These are phyloP conservation scores for Peromyscus attwateri DNA, from an alignment of 2,797 vertebrate genomes.

Conservation along the genomic window DNA sequence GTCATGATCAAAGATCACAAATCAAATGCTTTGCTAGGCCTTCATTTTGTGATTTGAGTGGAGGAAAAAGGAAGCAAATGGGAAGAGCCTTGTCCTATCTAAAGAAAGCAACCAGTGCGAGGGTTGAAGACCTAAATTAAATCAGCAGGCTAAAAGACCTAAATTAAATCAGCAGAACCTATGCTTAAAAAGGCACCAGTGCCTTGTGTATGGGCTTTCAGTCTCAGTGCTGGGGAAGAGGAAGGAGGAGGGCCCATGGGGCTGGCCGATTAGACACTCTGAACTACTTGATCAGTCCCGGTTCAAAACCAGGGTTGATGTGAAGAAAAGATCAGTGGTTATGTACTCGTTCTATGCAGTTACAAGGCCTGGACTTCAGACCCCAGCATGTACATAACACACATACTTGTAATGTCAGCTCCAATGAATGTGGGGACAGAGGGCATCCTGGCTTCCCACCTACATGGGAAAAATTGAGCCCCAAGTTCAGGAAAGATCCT, in stretches of 20 bases:
- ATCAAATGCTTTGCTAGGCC: background rate
- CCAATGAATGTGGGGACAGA: background rate
- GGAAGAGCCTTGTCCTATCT: background rate
- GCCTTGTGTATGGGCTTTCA: background rate
- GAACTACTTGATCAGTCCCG: background rate
- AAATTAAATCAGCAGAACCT: background rate
- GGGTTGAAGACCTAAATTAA: too few relatives aligned
- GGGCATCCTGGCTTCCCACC: background rate
- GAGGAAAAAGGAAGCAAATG: background rate
- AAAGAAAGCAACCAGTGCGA: too few relatives aligned
- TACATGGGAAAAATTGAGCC: background rate
- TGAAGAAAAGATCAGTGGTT: background rate
- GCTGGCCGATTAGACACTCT: background rate
- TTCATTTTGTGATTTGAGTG: background rate
- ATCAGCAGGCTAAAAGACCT: background rate
- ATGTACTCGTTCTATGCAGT: background rate
- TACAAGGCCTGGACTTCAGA: background rate
- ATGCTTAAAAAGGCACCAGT: background rate
- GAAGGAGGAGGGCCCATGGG: background rate
- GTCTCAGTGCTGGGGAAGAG: background rate
- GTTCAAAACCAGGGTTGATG: background rate
- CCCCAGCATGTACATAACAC: background rate
- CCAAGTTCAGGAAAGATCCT: background rate
- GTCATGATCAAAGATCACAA: background rate
- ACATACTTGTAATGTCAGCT: background rate